Base-by-base conservation (phyloP, 2,888 invertebrate species). In the Tineola bisselliella region DNA sequence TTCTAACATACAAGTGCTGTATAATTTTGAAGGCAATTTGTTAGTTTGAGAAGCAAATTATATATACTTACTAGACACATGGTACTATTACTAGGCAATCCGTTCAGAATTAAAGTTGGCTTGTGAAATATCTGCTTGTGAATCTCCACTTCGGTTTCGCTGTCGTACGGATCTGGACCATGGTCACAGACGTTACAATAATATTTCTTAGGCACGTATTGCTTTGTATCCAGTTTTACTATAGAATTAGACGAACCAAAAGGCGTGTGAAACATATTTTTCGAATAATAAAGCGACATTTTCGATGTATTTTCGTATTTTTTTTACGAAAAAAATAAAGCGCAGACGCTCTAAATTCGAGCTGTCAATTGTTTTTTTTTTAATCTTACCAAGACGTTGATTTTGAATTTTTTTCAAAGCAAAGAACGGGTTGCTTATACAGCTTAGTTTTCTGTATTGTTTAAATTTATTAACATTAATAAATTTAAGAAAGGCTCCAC, bases 91-190 rank as follows among this genome's bases (percentile, higher is more conserved):
- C 8, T 48, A n/a, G 13, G 48, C 15, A n/a, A 3, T n/a, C 48
- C 48, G 5, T 17, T 48, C 6, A 48, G 15, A 8, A 6, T 6
- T 17, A 48, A 17, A 17, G 8, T 17, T n/a, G 13, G 48, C 15
- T 15, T 48, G 17, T 48, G 48, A 48, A n/a, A 10, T 5, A 48
- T 48, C 2, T 67, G 69, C 6, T 69, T 70, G 43, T 81, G 81
- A 0, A 80, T 66, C 15, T 75, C 76, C 0, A 77, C 67, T 5
- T 81, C 81, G 0, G 72, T 69, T 62, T 80, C 79, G 0, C 71
- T 69, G 0, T 62, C 33, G 76, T 76, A 81, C 2, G 15, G 15
- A 15, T 48, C 48, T 15, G 13, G 13, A 15, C 15, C 0, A 67
- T 69, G 0, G 65, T 64, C 0, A 66, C 62, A 79, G 0, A 71